Base-by-base conservation (phyloP, 2,888 invertebrate genomes). In the Agrotis ipsilon region DNA sequence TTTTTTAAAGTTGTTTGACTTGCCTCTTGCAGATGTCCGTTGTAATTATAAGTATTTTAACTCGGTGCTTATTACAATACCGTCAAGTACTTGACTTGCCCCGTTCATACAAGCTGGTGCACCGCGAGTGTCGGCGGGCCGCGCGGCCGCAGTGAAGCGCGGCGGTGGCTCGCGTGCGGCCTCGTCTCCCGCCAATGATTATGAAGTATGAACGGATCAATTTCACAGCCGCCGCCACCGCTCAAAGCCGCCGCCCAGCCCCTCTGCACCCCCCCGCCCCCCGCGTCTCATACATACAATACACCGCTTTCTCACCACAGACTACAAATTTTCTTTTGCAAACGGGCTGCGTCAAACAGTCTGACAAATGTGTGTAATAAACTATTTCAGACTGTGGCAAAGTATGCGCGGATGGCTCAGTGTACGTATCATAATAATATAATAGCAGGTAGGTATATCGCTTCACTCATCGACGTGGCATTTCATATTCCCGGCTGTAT, bases 171-270 rank as follows among this genome's bases (percentile, higher is more conserved):
- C 68, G 85, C 85, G 83, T 77, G 86, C 83, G 66, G 64, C 63
- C 76, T 66, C 86, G 85, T 83, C 89, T 86, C 89, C 86, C 91
- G 62, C 91, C 92, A 89, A 88, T 91, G 87, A 89, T 92, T 92
- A 92, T 93, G 91, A 92, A 93, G 89, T 92, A 92, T 90, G 90
- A 89, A 88, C 90, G 90, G 91, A 93, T 93, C 93, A 92, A 92
- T 93, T 92, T 90, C 91, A 90, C 91, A 90, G 91, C 87, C 85
- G 78, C 85, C 89, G 91, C 87, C 85, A 77, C 85, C 89, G 89
- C 91, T 86, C 90, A 87, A 87, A 87, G 88, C 85, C 82, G 72
- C 88, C 90, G 83, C 87, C 84, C 84, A 51, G 61, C 79, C 67
- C 72, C 79, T 51, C 78, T 75, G 49, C 68, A 72, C 69, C 62